These are phyloP conservation scores for Bombus turneri DNA, from an alignment of 1,140 invertebrate species.

Conservation along the genomic window DNA sequence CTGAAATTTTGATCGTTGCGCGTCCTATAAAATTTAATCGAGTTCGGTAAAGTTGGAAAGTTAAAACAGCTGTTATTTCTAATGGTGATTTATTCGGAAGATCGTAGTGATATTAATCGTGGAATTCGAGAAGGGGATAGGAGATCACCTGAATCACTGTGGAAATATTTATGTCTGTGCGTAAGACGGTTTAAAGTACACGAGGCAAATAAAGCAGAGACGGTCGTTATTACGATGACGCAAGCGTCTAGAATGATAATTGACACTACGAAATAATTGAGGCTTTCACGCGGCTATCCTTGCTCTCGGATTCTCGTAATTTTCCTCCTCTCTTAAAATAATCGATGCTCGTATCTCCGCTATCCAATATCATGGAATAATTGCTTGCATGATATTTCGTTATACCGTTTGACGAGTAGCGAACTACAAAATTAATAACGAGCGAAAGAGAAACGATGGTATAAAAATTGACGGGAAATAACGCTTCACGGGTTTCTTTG, in stretches of 20 bases:
- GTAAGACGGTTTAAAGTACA: neutral
- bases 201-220: slow-evolving; percentile 21
- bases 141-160: neutral
- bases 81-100: neutral
- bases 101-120: neutral
- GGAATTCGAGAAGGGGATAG: neutral
- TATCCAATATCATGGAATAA: neutral
- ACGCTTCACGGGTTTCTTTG: neutral
- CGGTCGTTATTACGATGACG: slow-evolving; percentile 16
- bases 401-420: neutral
- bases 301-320: slow-evolving; percentile 17
- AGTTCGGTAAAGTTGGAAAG: neutral
- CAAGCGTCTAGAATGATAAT: slow-evolving; percentile 49
- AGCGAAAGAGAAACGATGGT: neutral
- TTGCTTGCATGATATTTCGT: neutral
- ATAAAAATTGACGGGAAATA: neutral
- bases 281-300: neutral
- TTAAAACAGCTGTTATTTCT: neutral
- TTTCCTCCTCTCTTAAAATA: neutral
- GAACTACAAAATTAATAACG: neutral
- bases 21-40: neutral
- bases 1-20: too few species aligned
- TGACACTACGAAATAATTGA: slow-evolving; percentile 39
- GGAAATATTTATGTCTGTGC: neutral
- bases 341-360: neutral